Conservation (phyloP, 2,797 vertebrate species). For the Atherinosoma microstoma region DNA sequence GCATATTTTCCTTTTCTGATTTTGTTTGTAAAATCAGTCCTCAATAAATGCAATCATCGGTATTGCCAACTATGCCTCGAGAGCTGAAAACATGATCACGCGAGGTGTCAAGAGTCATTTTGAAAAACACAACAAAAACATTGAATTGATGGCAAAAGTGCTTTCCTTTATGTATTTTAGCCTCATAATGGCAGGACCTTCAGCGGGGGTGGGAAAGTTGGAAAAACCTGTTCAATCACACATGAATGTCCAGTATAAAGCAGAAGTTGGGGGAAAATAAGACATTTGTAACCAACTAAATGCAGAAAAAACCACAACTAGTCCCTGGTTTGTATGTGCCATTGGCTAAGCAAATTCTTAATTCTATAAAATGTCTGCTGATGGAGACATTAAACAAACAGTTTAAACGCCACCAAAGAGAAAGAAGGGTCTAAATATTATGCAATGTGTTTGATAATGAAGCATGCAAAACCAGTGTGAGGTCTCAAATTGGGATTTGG, state of each 20-base stretch:
- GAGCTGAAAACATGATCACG: conserved; percentile 49
- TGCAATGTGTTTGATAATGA: conserved; percentile 55
- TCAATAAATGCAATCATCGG: conserved; percentile 32
- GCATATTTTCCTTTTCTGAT: conserved; percentile 39
- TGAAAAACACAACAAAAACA: conserved; percentile 55
- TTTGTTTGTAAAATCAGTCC: conserved; percentile 40
- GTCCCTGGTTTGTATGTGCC: conserved; percentile 62
- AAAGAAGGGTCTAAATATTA: conserved; percentile 17
- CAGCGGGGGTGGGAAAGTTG: conserved; percentile 67
- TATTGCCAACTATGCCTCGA: conserved; percentile 51
- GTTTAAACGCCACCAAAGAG: conserved; percentile 57
- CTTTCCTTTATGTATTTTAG: conserved; percentile 78
- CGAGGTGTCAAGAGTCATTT: conserved; percentile 76
- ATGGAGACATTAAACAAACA: conserved; percentile 59
- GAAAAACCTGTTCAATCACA: conserved; percentile 81
- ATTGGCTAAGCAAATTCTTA: conserved; percentile 63
- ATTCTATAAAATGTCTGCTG: conserved; percentile 62
- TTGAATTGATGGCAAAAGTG: conserved; percentile 75
- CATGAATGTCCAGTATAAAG: conserved; percentile 55
- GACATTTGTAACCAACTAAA: conserved; percentile 74
- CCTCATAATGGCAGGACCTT: conserved; percentile 66
- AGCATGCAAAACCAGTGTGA: conserved; percentile 25
- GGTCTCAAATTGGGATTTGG: conserved; percentile 30
- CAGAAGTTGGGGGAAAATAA: conserved; percentile 48
- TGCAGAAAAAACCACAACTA: conserved; percentile 76